These are phyloP conservation scores for Anoncus sp. DNA, from an alignment of 2,888 invertebrate species.

Conservation along the genomic window DNA sequence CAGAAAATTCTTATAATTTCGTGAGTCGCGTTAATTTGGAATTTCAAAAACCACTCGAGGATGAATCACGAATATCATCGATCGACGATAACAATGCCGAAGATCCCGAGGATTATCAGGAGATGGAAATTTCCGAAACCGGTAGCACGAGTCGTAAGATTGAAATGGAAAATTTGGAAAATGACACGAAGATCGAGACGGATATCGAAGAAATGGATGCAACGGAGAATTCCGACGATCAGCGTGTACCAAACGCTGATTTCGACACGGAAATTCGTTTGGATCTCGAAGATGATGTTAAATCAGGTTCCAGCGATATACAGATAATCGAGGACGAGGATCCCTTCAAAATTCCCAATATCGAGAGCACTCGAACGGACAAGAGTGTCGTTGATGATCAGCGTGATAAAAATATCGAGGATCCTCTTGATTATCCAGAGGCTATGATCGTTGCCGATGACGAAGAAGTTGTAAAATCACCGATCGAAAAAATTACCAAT, in stretches of 20 bases:
- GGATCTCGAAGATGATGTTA: conserved; percentile 76
- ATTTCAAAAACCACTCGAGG: conserved; percentile 67
- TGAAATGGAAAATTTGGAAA: conserved; percentile 61
- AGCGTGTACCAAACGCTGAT: conserved; percentile 63
- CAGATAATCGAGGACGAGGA: conserved; percentile 78
- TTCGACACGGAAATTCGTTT: conserved; percentile 72
- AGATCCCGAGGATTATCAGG: conserved; percentile 60
- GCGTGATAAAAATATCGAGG: conserved; percentile 65
- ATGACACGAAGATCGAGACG: conserved; percentile 62
- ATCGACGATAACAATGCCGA: conserved; percentile 60
- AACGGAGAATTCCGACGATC: conserved; percentile 63
- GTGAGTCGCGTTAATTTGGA: conserved; percentile 83
- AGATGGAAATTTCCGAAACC: conserved; percentile 39
- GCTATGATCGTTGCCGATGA: conserved; percentile 62
- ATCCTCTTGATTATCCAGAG: conserved; percentile 59
- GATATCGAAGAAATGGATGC: conserved; percentile 58
- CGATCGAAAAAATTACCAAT: conserved; percentile 36
- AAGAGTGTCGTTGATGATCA: conserved; percentile 67
- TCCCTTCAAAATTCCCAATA: conserved; percentile 71
- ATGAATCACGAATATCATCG: conserved; percentile 33
- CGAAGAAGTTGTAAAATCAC: conserved; percentile 38
- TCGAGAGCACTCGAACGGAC: conserved; percentile 67
- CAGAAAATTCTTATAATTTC: conserved; percentile 86
- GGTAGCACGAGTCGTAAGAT: conserved; percentile 42
- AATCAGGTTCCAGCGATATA: conserved; percentile 74